Evolutionary conservation across 2,888 invertebrate species (phyloP).

Genomic region (Caprella mutica): DNA sequence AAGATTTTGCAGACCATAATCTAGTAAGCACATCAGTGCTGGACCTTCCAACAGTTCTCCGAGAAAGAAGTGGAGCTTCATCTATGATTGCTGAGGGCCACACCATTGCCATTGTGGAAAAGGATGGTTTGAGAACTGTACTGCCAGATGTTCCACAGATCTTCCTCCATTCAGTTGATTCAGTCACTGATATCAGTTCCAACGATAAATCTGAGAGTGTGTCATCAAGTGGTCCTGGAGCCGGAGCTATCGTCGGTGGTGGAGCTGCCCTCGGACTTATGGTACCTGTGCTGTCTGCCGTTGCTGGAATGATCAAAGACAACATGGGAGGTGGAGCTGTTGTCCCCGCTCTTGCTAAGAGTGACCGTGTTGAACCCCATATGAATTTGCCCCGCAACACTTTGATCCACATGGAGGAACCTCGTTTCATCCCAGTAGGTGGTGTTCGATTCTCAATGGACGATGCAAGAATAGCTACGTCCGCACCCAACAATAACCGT

Average conservation of each 20-base stretch:
- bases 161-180: background rate
- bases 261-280: constrained; percentile 8
- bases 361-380: constrained; percentile 9
- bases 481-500: constrained; percentile 10
- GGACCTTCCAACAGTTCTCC: constrained; percentile 1
- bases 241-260: constrained; percentile 14
- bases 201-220: constrained; percentile 3
- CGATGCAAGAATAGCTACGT: background rate
- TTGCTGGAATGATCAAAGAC: constrained; percentile 26
- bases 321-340: constrained; percentile 12
- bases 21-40: constrained; percentile 4
- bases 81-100: constrained; percentile 1
- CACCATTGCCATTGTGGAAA: background rate
- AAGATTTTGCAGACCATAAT: too few relatives aligned
- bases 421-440: constrained; percentile 35
- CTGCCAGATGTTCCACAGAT: background rate
- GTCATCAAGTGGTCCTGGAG: constrained; percentile 9
- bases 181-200: background rate
- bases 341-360: constrained; percentile 11
- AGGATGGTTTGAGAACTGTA: background rate
- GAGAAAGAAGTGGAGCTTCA: background rate
- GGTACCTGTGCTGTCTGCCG: constrained; percentile 26
- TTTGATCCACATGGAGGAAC: constrained; percentile 28
- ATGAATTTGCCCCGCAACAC: constrained; percentile 22
- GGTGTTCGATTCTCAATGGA: constrained; percentile 34